phyloP scores from a whole-genome alignment of 2,797 vertebrate genomes.

The Anguilla obscura region DNA sequence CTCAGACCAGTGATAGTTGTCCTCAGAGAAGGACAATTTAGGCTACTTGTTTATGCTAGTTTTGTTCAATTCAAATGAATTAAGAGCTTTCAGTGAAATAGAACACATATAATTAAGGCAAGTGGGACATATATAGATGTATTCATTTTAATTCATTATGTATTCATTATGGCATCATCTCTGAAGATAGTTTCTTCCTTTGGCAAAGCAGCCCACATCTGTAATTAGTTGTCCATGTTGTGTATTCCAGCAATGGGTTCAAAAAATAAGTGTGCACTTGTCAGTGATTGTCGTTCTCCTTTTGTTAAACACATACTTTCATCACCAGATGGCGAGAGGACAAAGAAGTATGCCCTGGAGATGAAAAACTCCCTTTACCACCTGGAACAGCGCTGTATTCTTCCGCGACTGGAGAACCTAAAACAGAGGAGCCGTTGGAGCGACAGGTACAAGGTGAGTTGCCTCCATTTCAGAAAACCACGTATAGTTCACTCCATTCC shows the following conservation, averaged over 20 bases:
- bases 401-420: constrained; percentile 78
- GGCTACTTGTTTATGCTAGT: not conserved
- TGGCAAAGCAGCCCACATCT: not conserved
- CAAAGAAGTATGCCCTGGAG: constrained; percentile 74
- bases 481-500: not conserved
- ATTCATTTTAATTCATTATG: not conserved
- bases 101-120: not conserved
- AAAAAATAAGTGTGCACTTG: not conserved
- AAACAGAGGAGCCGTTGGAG: constrained; percentile 77
- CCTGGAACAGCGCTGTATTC: constrained; percentile 74
- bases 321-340: constrained; percentile 69
- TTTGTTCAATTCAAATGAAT: not conserved
- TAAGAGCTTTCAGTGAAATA: not conserved
- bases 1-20: not conserved
- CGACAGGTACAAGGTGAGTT: constrained; percentile 75
- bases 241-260: not conserved
- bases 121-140: not conserved
- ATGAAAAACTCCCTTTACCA: constrained; percentile 77
- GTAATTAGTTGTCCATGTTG: not conserved
- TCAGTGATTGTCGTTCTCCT: not conserved
- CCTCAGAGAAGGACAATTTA: not conserved
- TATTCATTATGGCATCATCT: not conserved
- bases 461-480: not conserved
- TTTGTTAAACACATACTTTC: not conserved
- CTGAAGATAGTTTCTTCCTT: not conserved